These are phyloP conservation scores for Sciurus vulgaris DNA, from an alignment of 2,797 vertebrate genomes.

Conservation along the genomic window DNA sequence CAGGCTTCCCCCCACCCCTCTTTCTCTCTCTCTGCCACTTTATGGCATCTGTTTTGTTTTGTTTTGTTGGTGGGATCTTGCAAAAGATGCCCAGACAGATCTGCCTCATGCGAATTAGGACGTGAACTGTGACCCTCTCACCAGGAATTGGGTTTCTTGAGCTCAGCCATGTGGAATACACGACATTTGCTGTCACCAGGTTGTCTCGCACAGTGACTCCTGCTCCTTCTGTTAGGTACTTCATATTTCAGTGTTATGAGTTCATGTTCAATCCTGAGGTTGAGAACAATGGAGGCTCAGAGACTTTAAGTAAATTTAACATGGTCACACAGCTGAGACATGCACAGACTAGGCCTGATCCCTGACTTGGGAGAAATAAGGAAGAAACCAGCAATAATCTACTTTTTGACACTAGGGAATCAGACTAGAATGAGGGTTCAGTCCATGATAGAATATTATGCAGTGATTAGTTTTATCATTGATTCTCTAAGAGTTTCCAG, in stretches of 20 bases:
- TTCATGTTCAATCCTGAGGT: background rate
- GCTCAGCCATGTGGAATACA: rapidly evolving
- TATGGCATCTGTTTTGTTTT: too few relatives aligned
- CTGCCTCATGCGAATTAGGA: background rate
- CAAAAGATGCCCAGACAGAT: too few relatives aligned
- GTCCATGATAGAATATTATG: background rate
- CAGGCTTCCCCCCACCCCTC: too few relatives aligned
- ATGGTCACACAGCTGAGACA: background rate
- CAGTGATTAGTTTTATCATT: background rate
- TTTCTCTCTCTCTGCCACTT: background rate
- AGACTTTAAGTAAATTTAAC: background rate
- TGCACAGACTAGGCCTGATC: background rate
- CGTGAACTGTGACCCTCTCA: background rate
- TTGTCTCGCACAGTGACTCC: too few relatives aligned
- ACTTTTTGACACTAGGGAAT: background rate
- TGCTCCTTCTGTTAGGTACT: background rate
- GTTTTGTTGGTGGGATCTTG: too few relatives aligned
- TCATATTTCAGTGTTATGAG: background rate
- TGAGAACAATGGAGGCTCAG: background rate
- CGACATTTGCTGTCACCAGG: background rate
- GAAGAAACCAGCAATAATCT: background rate
- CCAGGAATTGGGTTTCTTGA: background rate
- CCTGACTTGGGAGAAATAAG: background rate
- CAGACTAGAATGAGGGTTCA: background rate
- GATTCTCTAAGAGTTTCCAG: background rate